Conservation (phyloP, 2,113 vertebrate species). For the Rhinoderma darwinii region DNA sequence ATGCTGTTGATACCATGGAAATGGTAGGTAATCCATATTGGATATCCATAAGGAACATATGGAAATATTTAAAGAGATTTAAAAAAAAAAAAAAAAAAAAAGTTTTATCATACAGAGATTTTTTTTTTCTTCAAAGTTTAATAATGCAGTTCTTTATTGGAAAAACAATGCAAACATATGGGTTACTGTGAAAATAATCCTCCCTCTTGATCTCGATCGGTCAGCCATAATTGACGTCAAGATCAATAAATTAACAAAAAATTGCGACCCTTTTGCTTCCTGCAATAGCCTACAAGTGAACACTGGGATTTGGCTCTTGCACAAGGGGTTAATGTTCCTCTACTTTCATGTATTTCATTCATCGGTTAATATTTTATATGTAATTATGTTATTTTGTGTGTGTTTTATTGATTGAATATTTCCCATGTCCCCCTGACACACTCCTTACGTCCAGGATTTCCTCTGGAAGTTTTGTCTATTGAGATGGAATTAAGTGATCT, state of each 20-base stretch:
- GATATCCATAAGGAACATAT: conserved; percentile 84
- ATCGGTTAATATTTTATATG: conserved; percentile 45
- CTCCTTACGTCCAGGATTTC: not conserved
- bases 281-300: not conserved
- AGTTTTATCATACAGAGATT: conserved; percentile 80
- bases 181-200: conserved; percentile 68
- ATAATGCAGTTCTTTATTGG: conserved; percentile 73
- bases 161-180: conserved; percentile 71
- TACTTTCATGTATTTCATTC: not conserved
- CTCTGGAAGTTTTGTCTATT: not conserved
- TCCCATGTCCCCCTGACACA: not conserved
- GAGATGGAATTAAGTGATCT: not conserved
- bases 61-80: conserved; percentile 83
- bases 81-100: conserved; percentile 64
- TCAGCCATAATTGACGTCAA: conserved; percentile 57
- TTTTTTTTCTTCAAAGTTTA: conserved; percentile 69
- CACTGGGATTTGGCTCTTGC: not conserved
- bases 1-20: conserved; percentile 72
- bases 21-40: conserved; percentile 99
- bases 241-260: conserved; percentile 64
- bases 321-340: conserved; percentile 28
- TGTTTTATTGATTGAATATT: not conserved
- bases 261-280: not conserved
- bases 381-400: conserved; percentile 8
- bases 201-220: conserved; percentile 63